Conservation (phyloP, 2,113 vertebrate species). For the Labeo rohita region DNA sequence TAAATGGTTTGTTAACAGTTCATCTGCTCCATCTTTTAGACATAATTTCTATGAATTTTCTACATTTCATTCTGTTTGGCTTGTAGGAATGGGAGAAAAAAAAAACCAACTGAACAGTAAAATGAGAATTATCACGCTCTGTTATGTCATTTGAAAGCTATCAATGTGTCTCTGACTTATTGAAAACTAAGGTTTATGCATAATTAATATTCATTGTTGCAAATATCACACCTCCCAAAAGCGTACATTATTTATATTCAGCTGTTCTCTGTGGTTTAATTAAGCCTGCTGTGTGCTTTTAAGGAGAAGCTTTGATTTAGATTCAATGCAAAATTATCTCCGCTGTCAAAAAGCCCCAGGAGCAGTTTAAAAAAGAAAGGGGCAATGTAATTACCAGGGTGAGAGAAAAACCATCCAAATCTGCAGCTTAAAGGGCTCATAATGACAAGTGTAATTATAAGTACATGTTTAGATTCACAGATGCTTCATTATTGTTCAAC, state of each 20-base stretch:
- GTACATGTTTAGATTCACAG: not conserved
- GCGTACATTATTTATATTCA: not conserved
- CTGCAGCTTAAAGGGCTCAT: not conserved
- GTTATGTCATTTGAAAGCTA: not conserved
- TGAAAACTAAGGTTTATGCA: not conserved
- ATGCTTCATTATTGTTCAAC: slow-evolving; percentile 5
- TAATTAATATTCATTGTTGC: slow-evolving; percentile 16
- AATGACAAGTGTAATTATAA: slow-evolving; percentile 20
- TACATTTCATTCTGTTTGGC: not conserved
- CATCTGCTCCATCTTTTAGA: not conserved
- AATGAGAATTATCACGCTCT: not conserved
- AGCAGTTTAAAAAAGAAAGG: slow-evolving; percentile 2
- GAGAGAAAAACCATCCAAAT: not conserved
- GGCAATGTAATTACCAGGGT: slow-evolving; percentile 11
- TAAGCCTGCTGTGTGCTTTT: slow-evolving; percentile 14
- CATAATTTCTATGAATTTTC: not conserved
- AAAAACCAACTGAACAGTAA: not conserved
- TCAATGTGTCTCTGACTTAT: slow-evolving; percentile 13
- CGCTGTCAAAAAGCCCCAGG: not conserved
- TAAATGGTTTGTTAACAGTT: no score
- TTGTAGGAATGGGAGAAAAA: not conserved
- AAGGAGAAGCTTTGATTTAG: not conserved
- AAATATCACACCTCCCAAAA: slow-evolving; percentile 6
- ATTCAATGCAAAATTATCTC: slow-evolving; percentile 13
- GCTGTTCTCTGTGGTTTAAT: not conserved